Evolutionary conservation across 1,140 invertebrate species (phyloP).

Genomic region (Drosophila orena): DNA sequence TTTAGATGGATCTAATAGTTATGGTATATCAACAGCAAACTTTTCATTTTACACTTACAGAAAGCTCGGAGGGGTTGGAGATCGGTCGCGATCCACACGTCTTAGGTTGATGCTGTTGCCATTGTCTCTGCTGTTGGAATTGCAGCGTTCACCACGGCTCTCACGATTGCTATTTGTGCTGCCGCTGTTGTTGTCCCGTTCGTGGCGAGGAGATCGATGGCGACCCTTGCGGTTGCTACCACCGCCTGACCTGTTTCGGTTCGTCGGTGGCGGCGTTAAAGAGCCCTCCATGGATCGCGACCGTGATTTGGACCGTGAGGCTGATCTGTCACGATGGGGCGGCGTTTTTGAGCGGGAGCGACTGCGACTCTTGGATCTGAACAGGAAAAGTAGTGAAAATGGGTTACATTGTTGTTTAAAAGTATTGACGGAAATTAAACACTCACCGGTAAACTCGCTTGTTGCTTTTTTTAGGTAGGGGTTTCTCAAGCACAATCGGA

Average conservation of each 20-base stretch:
- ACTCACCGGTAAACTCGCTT: slow-evolving; percentile 76
- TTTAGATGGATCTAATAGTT: too few species aligned
- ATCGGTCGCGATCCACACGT: slow-evolving; percentile 86
- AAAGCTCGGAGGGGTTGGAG: slow-evolving; percentile 92
- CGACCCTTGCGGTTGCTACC: slow-evolving; percentile 60
- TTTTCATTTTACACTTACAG: slow-evolving; percentile 86
- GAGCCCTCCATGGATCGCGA: slow-evolving; percentile 84
- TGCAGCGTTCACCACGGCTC: slow-evolving; percentile 39
- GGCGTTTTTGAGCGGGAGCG: slow-evolving; percentile 84
- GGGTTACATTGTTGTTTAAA: too few species aligned
- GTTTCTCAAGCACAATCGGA: slow-evolving; percentile 91
- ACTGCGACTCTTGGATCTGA: slow-evolving; percentile 86
- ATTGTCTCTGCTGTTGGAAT: slow-evolving; percentile 38
- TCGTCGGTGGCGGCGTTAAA: slow-evolving; percentile 52
- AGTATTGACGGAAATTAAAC: not conserved
- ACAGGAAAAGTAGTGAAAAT: not conserved
- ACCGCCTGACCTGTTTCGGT: slow-evolving; percentile 83
- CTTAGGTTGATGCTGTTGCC: slow-evolving; percentile 51
- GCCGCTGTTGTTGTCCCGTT: slow-evolving; percentile 63
- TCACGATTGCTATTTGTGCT: slow-evolving; percentile 45
- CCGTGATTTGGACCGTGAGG: slow-evolving; percentile 87
- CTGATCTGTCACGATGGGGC: slow-evolving; percentile 34
- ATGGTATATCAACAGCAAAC: too few species aligned
- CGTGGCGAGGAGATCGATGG: slow-evolving; percentile 76
- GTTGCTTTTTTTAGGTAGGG: slow-evolving; percentile 85